Base-by-base conservation (phyloP, 2,888 invertebrate genomes). In the Endotricha flammealis region DNA sequence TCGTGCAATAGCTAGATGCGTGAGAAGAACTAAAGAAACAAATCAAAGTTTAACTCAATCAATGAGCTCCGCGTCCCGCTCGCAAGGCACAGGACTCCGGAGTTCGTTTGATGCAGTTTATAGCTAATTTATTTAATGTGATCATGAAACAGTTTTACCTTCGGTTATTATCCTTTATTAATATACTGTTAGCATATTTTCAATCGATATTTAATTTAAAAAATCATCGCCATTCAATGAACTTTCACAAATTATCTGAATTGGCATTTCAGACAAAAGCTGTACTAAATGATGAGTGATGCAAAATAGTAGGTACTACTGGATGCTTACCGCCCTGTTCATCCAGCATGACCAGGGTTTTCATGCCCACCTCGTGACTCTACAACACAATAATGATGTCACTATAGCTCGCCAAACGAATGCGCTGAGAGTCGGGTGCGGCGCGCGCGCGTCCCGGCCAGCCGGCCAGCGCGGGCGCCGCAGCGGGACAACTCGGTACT, bases 321-420 rank as follows among this genome's bases (percentile, higher is more conserved):
- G 87, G 88, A 91, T 91, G 92, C 96, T 96, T 95, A 98, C 97
- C 97, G 95, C 98, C 98, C 95, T 98, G 98, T 91, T 98, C 98
- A 92, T 98, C 98, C 93, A 98, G 93, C 94, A 97, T 97, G 89
- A 98, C 98, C 91, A 98, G 94, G 90, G 97, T 95, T 91, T 96
- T 95, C 93, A 98, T 98, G 89, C 98, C 98, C 89, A 97, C 98
- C 91, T 98, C 98, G 92, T 98, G 97, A 92, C 97, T 97, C 98
- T 98, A 95, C 92, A 95, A 93, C 86, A 88, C 86, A 87, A 87
- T 78, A 87, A 87, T 86, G 87, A 86, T 80, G 87, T 87, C 85
- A 87, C 87, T 87, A 87, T 85, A 85, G 81, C 82, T 82, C 81
- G 85, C 79, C 81, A 79, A 75, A 75, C 70, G 71, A 69, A 74